A percentile compares a stretch with the other conserved stretches of the same genome.
Evolutionary conservation across 2,113 vertebrate genomes (phyloP).

Genomic region (Taxidea taxus): DNA sequence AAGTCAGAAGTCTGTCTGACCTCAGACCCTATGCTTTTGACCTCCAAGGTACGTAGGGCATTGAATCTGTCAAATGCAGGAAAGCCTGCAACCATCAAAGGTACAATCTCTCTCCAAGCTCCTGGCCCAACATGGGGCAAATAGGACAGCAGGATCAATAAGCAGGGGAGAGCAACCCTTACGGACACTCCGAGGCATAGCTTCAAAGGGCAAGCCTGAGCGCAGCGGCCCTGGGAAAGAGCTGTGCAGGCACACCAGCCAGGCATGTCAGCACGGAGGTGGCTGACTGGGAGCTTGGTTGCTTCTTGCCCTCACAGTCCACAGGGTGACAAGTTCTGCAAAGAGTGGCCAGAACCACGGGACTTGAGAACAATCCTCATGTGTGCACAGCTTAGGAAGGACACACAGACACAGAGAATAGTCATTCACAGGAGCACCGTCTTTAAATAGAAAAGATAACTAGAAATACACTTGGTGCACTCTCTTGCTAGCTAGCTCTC

Average conservation of each 20-base stretch:
- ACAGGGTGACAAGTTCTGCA: conserved; percentile 37
- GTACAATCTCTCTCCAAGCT: background rate
- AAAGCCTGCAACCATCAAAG: background rate
- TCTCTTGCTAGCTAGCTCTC: background rate
- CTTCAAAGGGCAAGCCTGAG: background rate
- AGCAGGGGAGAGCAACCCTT: background rate
- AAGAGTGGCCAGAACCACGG: conserved; percentile 11
- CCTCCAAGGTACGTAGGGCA: background rate
- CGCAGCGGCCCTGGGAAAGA: background rate
- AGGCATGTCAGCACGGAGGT: background rate
- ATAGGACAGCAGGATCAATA: background rate
- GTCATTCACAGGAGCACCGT: background rate
- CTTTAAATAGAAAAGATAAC: conserved; percentile 72
- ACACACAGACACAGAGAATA: conserved; percentile 24
- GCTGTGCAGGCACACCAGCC: background rate
- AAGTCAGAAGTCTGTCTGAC: background rate
- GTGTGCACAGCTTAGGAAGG: conserved; percentile 55
- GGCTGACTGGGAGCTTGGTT: background rate
- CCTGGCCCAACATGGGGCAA: background rate
- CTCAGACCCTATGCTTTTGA: background rate
- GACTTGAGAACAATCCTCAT: conserved; percentile 54
- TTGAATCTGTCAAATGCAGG: background rate
- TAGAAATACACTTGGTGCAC: conserved; percentile 37
- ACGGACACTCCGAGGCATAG: background rate
- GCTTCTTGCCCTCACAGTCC: background rate